Conservation (phyloP, 37 sponge, comb jelly and placozoan genomes). For the Geodia barretti region DNA sequence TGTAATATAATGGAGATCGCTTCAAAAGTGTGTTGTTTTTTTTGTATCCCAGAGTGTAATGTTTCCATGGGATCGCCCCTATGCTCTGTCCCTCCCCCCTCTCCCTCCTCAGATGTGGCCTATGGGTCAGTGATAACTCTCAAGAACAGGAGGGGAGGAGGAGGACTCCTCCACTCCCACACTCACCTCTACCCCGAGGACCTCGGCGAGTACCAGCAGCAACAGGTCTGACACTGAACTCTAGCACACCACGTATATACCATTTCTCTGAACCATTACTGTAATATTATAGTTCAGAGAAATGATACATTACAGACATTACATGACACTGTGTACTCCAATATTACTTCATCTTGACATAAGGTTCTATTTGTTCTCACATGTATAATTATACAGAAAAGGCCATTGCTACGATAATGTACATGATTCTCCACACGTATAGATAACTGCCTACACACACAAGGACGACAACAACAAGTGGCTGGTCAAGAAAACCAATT, state of each 20-base stretch:
- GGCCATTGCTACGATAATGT: too few species aligned
- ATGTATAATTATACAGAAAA: too few species aligned
- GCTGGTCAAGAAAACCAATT: conserved; percentile 69
- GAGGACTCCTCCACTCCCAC: conserved; percentile 98
- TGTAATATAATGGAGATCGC: not conserved
- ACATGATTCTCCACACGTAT: not conserved
- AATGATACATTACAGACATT: too few species aligned
- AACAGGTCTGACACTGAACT: too few species aligned
- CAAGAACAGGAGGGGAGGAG: conserved; percentile 87
- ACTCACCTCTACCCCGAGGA: conserved; percentile 90
- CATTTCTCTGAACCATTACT: too few species aligned
- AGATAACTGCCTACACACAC: conserved; percentile 96
- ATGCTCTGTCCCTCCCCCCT: not conserved
- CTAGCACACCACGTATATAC: too few species aligned
- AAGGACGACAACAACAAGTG: conserved; percentile 98
- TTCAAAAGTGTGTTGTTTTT: not conserved
- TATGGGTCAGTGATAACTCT: conserved; percentile 91
- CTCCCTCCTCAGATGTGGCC: conserved; percentile 54
- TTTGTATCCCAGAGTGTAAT: not conserved
- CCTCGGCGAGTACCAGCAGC: conserved; percentile 79
- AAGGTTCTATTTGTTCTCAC: too few species aligned
- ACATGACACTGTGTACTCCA: too few species aligned
- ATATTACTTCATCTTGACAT: too few species aligned
- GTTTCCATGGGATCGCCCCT: not conserved
- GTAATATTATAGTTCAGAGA: too few species aligned